These are phyloP conservation scores for Ormyrus nitidulus DNA, from an alignment of 2,888 invertebrate genomes.

Conservation along the genomic window DNA sequence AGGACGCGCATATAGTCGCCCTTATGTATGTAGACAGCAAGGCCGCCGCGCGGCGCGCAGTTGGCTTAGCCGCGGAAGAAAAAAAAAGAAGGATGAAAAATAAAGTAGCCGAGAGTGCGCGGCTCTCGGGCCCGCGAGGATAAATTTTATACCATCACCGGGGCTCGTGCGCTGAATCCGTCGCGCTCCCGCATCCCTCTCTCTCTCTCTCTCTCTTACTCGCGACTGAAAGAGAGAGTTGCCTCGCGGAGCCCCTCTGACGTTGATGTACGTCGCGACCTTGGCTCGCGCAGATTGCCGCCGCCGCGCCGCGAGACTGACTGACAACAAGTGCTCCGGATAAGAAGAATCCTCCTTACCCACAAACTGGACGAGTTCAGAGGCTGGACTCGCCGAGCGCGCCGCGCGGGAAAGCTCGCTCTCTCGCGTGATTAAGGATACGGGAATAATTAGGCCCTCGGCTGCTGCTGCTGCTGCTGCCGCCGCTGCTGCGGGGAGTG, in stretches of 20 bases:
- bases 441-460: slow-evolving; percentile 46
- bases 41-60: slow-evolving; percentile 1
- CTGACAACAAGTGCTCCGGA: slow-evolving; percentile 37
- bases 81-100: slow-evolving; percentile 24
- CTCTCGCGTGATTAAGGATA: slow-evolving; percentile 44
- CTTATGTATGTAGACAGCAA: not conserved
- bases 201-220: slow-evolving; percentile 13
- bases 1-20: not conserved
- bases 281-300: slow-evolving; percentile 39
- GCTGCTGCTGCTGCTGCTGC: not conserved
- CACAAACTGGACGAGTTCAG: slow-evolving; percentile 40
- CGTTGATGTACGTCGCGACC: slow-evolving; percentile 50
- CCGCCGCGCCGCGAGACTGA: not conserved
- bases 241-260: slow-evolving; percentile 5
- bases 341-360: slow-evolving; percentile 44
- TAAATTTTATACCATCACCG: slow-evolving; percentile 43
- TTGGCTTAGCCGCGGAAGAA: not conserved
- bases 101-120: slow-evolving; percentile 41
- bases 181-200: slow-evolving; percentile 22
- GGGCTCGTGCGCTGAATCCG: slow-evolving; percentile 32
- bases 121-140: slow-evolving; percentile 6
- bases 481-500: not conserved
- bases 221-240: slow-evolving; percentile 22
- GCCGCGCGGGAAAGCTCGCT: slow-evolving; percentile 14
- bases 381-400: not conserved